Evolutionary conservation across 2,113 vertebrate genomes (phyloP).

Genomic region (human): DNA sequence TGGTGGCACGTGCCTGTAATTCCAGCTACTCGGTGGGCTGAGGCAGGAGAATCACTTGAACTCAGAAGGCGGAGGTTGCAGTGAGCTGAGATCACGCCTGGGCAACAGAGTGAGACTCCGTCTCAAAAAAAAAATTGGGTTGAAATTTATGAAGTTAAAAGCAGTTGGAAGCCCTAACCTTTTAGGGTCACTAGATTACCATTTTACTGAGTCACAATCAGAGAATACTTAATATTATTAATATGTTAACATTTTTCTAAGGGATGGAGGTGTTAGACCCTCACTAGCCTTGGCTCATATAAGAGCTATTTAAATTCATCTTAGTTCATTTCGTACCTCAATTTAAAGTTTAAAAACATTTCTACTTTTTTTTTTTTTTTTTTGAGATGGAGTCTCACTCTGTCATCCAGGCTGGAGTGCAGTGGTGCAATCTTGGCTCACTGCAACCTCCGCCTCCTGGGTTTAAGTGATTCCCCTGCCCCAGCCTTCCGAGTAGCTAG

Average conservation of each 20-base stretch:
- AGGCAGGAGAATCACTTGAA: too few relatives aligned
- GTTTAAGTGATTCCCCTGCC: too few relatives aligned
- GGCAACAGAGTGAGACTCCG: too few relatives aligned
- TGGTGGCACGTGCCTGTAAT: too few relatives aligned
- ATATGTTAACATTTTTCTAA: conserved; percentile 19
- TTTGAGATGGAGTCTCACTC: too few relatives aligned
- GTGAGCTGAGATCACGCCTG: too few relatives aligned
- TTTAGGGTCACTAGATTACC: background rate
- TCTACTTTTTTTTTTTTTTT: background rate
- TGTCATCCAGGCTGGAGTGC: too few relatives aligned
- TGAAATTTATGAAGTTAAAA: conserved; percentile 20
- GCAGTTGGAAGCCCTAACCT: background rate
- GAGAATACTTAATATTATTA: background rate
- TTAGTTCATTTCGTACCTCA: background rate
- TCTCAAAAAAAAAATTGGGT: background rate
- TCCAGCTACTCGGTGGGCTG: too few relatives aligned
- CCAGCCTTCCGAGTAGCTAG: too few relatives aligned
- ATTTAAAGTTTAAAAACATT: conserved; percentile 33
- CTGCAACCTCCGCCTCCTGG: too few relatives aligned
- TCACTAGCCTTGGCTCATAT: background rate
- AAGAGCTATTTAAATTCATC: background rate
- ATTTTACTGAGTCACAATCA: conserved; percentile 1
- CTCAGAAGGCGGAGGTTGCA: too few relatives aligned
- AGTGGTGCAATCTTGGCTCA: too few relatives aligned
- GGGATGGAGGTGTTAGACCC: background rate